Evolutionary conservation across 2,113 vertebrate species (phyloP).

Genomic region (Phoenicopterus ruber): DNA sequence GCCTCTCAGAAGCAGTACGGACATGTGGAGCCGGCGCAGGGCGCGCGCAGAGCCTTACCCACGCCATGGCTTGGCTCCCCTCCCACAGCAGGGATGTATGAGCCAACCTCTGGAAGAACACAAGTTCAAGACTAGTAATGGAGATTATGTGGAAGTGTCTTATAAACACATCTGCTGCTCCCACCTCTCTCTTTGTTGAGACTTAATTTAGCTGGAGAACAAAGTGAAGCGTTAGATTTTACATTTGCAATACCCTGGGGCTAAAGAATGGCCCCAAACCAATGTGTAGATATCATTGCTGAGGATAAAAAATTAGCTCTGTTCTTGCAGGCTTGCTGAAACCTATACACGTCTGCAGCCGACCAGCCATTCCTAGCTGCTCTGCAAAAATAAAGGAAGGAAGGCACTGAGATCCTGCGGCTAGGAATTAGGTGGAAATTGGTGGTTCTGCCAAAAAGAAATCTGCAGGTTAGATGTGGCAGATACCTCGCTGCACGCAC

Average conservation of each 20-base stretch:
- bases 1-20: not conserved
- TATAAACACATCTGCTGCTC: not conserved
- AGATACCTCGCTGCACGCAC: not conserved
- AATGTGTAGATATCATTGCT: not conserved
- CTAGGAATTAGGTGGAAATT: not conserved
- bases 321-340: not conserved
- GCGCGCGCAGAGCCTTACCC: not conserved
- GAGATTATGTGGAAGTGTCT: not conserved
- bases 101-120: not conserved
- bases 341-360: not conserved
- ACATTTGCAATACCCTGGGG: not conserved
- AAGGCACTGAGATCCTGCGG: not conserved
- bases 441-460: not conserved
- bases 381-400: not conserved
- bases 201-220: not conserved
- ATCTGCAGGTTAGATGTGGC: not conserved
- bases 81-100: not conserved
- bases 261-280: not conserved
- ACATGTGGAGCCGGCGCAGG: not conserved
- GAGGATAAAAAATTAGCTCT: not conserved
- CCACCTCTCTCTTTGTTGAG: not conserved
- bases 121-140: not conserved
- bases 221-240: not conserved
- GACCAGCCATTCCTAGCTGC: not conserved
- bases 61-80: not conserved